Evolutionary conservation across 2,888 invertebrate species (phyloP).

Genomic region (Cremastinae sp.): DNA sequence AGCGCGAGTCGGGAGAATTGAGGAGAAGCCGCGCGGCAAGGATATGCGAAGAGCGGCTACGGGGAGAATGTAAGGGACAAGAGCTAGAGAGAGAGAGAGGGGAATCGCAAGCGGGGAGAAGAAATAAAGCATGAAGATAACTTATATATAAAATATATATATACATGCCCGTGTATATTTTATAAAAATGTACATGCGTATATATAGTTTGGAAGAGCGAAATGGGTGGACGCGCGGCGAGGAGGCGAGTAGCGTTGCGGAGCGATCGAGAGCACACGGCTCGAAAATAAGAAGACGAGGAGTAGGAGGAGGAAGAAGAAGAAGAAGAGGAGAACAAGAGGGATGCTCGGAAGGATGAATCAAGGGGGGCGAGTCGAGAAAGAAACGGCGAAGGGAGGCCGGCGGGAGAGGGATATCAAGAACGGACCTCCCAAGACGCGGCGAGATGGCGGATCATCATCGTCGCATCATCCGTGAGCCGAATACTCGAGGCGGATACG

Average conservation of each 20-base stretch:
- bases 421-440: slow-evolving; percentile 81
- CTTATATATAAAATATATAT: slow-evolving; percentile 29
- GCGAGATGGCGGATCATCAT: slow-evolving; percentile 80
- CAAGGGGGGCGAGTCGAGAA: slow-evolving; percentile 57
- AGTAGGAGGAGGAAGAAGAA: slow-evolving; percentile 66
- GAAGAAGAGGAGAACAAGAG: slow-evolving; percentile 72
- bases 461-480: slow-evolving; percentile 79
- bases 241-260: slow-evolving; percentile 48
- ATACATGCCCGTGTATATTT: slow-evolving; percentile 13
- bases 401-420: slow-evolving; percentile 75
- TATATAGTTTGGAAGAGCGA: slow-evolving; percentile 47
- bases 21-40: background rate
- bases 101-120: slow-evolving; percentile 52
- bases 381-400: slow-evolving; percentile 62
- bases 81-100: slow-evolving; percentile 59
- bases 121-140: slow-evolving; percentile 56
- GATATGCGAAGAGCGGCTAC: no score
- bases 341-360: slow-evolving; percentile 66
- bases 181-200: slow-evolving; percentile 3
- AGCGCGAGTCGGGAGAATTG: slow-evolving; percentile 47
- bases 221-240: slow-evolving; percentile 63
- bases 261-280: slow-evolving; percentile 41
- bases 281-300: slow-evolving; percentile 70
- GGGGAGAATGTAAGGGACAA: slow-evolving; percentile 65
- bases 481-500: slow-evolving; percentile 70